Percentiles rank a stretch among this genome's conserved stretches.
Evolutionary conservation across 2,888 invertebrate genomes (phyloP).

Genomic region (Dryobotodes eremita): DNA sequence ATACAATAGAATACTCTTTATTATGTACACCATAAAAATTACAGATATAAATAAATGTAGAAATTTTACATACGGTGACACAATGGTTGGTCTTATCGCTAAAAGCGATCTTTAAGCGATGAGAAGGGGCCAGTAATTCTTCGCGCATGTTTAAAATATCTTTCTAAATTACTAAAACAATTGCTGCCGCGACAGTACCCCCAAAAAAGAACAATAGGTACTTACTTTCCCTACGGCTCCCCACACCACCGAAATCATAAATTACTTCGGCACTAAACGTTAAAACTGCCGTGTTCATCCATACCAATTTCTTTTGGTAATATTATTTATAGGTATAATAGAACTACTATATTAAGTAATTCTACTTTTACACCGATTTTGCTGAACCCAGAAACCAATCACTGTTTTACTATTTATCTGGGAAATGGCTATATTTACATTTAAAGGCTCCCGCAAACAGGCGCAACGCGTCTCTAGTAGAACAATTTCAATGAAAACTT

Average conservation of each 20-base stretch:
- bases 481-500: too few species aligned
- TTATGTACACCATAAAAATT: too few species aligned
- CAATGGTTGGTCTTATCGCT: too few species aligned
- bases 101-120: too few species aligned
- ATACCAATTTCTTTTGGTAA: constrained; percentile 35
- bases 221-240: constrained; percentile 57
- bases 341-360: not conserved
- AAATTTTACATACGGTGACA: too few species aligned
- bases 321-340: constrained; percentile 27
- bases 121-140: not conserved
- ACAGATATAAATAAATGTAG: too few species aligned
- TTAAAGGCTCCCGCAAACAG: too few species aligned
- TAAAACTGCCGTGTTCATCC: constrained; percentile 41
- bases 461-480: too few species aligned
- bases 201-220: constrained; percentile 62
- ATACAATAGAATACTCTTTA: too few species aligned
- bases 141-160: not conserved
- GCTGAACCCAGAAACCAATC: not conserved
- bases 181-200: constrained; percentile 45
- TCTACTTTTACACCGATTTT: not conserved
- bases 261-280: constrained; percentile 56
- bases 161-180: not conserved
- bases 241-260: constrained; percentile 66
- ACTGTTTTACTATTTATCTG: not conserved
- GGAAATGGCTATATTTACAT: not conserved